These are phyloP conservation scores for Clistopyga incitator DNA, from an alignment of 2,888 invertebrate species.

Conservation along the genomic window DNA sequence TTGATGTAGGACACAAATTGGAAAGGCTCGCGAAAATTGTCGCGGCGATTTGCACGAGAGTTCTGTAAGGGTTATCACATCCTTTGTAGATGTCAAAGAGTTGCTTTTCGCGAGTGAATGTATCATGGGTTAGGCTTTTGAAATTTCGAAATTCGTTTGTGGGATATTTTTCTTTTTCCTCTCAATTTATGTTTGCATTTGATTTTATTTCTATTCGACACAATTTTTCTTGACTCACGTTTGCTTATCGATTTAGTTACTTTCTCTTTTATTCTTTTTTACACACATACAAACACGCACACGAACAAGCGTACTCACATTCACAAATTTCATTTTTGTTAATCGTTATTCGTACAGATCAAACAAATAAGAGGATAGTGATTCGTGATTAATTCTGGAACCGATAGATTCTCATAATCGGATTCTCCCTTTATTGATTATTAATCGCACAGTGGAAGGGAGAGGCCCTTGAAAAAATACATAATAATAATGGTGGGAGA, in stretches of 20 bases:
- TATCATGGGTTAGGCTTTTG: conserved; percentile 39
- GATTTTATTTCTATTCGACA: conserved; percentile 35
- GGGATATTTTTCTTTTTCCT: conserved; percentile 28
- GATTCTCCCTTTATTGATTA: background rate
- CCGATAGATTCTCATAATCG: conserved; percentile 20
- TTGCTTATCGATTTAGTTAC: conserved; percentile 53
- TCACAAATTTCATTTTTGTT: conserved; percentile 23
- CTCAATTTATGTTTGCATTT: conserved; percentile 21
- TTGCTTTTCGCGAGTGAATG: conserved; percentile 32
- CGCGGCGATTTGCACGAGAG: conserved; percentile 28
- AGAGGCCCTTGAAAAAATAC: no score
- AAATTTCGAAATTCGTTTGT: conserved; percentile 16
- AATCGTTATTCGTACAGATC: conserved; percentile 5
- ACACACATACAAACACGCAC: conserved; percentile 9
- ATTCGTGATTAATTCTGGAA: background rate
- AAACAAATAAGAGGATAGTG: background rate
- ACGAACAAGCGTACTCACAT: conserved; percentile 10
- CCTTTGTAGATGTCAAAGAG: conserved; percentile 14
- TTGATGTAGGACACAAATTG: conserved; percentile 12
- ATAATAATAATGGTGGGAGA: no score
- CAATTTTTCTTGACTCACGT: conserved; percentile 49
- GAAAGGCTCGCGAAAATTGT: background rate
- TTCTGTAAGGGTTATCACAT: conserved; percentile 13
- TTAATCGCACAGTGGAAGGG: no score
- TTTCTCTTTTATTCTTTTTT: conserved; percentile 19